phyloP scores from a whole-genome alignment of 2,797 vertebrate genomes.

The Schizopygopsis malacanthus region DNA sequence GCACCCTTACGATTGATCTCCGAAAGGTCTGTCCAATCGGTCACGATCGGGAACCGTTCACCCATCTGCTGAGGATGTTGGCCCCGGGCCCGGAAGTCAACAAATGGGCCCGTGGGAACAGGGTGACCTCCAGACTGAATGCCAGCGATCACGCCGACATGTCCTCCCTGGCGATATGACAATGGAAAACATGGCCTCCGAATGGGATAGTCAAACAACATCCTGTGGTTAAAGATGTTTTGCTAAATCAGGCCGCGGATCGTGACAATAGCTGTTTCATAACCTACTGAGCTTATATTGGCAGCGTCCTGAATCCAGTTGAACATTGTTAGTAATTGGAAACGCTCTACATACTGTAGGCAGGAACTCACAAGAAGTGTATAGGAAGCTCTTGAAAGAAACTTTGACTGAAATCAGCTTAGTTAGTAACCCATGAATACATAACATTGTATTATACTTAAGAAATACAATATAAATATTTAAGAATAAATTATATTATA shows the following conservation, averaged over 20 bases:
- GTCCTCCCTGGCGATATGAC: not conserved
- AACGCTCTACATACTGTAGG: not conserved
- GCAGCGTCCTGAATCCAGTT: not conserved
- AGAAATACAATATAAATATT: not conserved
- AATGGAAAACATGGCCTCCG: not conserved
- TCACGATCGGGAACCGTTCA: not conserved
- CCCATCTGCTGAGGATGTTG: slow-evolving; percentile 38
- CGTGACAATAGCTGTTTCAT: slow-evolving; percentile 1
- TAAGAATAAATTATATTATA: not conserved
- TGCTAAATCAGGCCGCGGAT: not conserved
- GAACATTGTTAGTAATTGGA: not conserved
- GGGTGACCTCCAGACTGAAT: slow-evolving; percentile 31
- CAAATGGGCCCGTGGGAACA: slow-evolving; percentile 21
- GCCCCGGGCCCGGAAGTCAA: slow-evolving; percentile 34
- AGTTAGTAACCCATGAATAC: not conserved
- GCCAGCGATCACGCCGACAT: slow-evolving; percentile 14
- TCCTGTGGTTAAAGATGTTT: not conserved
- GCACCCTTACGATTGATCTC: not conserved
- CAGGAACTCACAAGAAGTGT: not conserved
- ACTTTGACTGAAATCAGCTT: too few relatives aligned
- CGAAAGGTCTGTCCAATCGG: not conserved
- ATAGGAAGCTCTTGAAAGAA: too few relatives aligned
- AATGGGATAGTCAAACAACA: not conserved
- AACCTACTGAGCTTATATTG: not conserved
- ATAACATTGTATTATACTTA: not conserved